phyloP scores from a whole-genome alignment of 2,888 invertebrate species.

The Caenorhabditis sp. region DNA sequence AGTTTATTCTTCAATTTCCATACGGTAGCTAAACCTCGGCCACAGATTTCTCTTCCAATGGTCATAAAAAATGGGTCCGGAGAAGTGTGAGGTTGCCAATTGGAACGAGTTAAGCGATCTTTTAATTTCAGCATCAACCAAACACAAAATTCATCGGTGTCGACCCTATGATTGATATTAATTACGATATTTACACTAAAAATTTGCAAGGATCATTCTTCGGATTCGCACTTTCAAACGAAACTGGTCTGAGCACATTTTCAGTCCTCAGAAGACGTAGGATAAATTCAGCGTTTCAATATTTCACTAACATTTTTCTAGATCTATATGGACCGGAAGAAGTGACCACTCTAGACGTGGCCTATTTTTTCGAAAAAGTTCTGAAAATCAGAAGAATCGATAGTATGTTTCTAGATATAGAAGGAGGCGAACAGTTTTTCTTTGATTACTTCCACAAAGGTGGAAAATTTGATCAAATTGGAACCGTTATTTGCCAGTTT shows the following conservation, averaged over 20 bases:
- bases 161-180: slow-evolving; percentile 41
- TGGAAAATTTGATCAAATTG: background rate
- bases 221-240: slow-evolving; percentile 34
- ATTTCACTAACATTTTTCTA: slow-evolving; percentile 16
- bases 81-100: no score
- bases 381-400: slow-evolving; percentile 1
- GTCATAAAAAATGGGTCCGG: no score
- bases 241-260: slow-evolving; percentile 16
- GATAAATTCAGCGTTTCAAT: no score
- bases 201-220: slow-evolving; percentile 35
- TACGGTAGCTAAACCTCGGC: no score
- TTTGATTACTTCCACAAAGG: background rate
- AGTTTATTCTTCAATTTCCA: no score
- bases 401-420: background rate
- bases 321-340: no score
- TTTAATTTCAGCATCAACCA: background rate
- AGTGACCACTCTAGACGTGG: slow-evolving; percentile 32
- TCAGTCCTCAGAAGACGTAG: slow-evolving; percentile 11
- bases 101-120: no score
- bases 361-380: slow-evolving; percentile 23
- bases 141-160: slow-evolving; percentile 27
- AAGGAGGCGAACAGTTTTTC: background rate
- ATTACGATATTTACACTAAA: slow-evolving; percentile 27
- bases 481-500: background rate
- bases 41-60: no score